Conservation (phyloP, 2,888 invertebrate genomes). For the Phortica okadai region DNA sequence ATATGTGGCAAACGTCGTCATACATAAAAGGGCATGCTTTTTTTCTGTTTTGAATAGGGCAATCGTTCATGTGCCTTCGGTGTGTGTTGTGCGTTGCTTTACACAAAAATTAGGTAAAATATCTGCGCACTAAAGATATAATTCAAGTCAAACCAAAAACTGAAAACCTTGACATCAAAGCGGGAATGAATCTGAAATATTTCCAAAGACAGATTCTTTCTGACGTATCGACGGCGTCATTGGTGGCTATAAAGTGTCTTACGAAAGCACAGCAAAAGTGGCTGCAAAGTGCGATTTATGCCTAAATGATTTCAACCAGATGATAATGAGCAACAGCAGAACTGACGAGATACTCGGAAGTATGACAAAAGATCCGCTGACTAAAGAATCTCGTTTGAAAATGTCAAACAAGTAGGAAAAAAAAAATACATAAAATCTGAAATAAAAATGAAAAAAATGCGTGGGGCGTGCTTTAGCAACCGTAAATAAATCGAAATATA, state of each 20-base stretch:
- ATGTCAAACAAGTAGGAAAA: not conserved
- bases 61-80: not conserved
- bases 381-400: not conserved
- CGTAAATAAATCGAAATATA: not conserved
- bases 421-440: not conserved
- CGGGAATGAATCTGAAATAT: slow-evolving; percentile 45
- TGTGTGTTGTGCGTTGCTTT: not conserved
- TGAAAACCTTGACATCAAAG: slow-evolving; percentile 66
- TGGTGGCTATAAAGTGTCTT: slow-evolving; percentile 2
- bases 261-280: slow-evolving; percentile 14
- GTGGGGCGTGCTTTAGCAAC: slow-evolving; percentile 7
- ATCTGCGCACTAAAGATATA: not conserved
- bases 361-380: slow-evolving; percentile 4
- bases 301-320: slow-evolving; percentile 22
- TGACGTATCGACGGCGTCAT: not conserved
- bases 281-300: slow-evolving; percentile 24
- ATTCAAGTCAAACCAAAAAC: slow-evolving; percentile 6
- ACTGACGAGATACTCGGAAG: slow-evolving; percentile 20
- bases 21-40: slow-evolving; percentile 9
- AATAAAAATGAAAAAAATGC: not conserved
- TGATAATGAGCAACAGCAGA: slow-evolving; percentile 41
- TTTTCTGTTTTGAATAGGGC: not conserved
- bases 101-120: slow-evolving; percentile 40
- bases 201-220: not conserved
- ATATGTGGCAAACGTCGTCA: slow-evolving; percentile 6